A percentile compares a stretch with the other conserved stretches of the same genome.
phyloP scores from a whole-genome alignment of 2,888 invertebrate genomes.

The Sinohyriopsis cumingii region DNA sequence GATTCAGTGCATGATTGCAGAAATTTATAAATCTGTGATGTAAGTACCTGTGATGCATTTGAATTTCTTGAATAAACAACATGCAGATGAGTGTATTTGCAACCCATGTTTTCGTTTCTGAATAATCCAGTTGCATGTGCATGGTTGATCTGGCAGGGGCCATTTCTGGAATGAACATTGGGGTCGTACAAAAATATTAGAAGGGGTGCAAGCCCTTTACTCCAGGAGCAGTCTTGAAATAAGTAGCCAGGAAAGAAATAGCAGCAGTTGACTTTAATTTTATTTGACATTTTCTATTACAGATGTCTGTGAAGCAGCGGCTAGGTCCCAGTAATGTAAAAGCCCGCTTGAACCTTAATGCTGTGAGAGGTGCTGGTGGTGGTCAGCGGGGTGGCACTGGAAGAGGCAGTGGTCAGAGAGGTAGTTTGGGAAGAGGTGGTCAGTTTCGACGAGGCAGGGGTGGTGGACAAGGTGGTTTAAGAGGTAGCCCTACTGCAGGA shows the following conservation, averaged over 20 bases:
- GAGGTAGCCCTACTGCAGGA: constrained; percentile 11
- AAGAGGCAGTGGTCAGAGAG: constrained; percentile 24
- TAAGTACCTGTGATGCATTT: too few species aligned
- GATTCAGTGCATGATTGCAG: too few species aligned
- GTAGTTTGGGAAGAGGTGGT: constrained; percentile 28
- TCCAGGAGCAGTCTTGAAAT: too few species aligned
- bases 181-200: too few species aligned
- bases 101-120: too few species aligned
- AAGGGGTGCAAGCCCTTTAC: too few species aligned
- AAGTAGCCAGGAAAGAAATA: background rate
- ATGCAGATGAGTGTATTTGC: too few species aligned
- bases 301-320: constrained; percentile 41
- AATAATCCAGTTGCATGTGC: too few species aligned
- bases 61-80: too few species aligned
- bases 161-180: too few species aligned
- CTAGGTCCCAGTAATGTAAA: constrained; percentile 57
- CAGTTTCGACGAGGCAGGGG: constrained; percentile 1
- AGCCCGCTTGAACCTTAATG: constrained; percentile 55
- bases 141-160: too few species aligned
- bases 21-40: too few species aligned
- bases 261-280: constrained; percentile 1
- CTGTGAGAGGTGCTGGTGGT: constrained; percentile 24
- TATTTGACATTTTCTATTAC: background rate
- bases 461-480: constrained; percentile 38
- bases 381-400: constrained; percentile 34